phyloP scores from a whole-genome alignment of 2,888 invertebrate species.

The Mantis religiosa region DNA sequence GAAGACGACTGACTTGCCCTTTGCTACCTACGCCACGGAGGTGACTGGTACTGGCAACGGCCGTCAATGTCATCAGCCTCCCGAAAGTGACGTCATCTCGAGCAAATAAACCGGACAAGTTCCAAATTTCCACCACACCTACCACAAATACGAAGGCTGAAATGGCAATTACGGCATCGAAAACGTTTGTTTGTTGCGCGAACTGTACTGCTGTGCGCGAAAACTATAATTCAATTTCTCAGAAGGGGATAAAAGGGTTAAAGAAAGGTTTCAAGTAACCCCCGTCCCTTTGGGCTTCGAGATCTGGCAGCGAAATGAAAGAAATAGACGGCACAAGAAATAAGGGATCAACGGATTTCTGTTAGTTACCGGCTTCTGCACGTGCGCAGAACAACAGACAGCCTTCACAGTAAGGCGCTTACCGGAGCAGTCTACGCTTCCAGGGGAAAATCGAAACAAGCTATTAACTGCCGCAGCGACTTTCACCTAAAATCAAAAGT shows the following conservation, averaged over 20 bases:
- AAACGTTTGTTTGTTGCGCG: neutral
- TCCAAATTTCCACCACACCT: neutral
- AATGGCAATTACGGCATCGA: neutral
- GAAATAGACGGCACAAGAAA: constrained; percentile 12
- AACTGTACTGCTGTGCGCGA: neutral
- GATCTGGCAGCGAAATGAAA: constrained; percentile 16
- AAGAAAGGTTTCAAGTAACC: neutral
- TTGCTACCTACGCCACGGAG: too few species aligned
- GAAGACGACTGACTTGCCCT: too few species aligned
- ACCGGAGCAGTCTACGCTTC: too few species aligned
- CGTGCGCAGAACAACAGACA: neutral
- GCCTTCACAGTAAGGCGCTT: too few species aligned
- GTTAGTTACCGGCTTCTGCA: constrained; percentile 19
- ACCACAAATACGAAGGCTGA: neutral
- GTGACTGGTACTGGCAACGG: too few species aligned
- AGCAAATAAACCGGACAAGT: neutral
- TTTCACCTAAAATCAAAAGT: too few species aligned
- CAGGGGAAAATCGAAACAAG: neutral
- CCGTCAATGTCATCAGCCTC: too few species aligned
- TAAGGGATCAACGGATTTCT: constrained; percentile 22
- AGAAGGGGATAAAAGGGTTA: neutral
- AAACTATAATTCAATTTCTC: constrained; percentile 14
- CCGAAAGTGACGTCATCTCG: neutral
- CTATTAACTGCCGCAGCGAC: neutral
- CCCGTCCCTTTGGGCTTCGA: constrained; percentile 3